A percentile compares a stretch with the other conserved stretches of the same genome.
These are phyloP conservation scores for Chlorodrepanis virens DNA, from an alignment of 2,113 vertebrate species.

Conservation along the genomic window DNA sequence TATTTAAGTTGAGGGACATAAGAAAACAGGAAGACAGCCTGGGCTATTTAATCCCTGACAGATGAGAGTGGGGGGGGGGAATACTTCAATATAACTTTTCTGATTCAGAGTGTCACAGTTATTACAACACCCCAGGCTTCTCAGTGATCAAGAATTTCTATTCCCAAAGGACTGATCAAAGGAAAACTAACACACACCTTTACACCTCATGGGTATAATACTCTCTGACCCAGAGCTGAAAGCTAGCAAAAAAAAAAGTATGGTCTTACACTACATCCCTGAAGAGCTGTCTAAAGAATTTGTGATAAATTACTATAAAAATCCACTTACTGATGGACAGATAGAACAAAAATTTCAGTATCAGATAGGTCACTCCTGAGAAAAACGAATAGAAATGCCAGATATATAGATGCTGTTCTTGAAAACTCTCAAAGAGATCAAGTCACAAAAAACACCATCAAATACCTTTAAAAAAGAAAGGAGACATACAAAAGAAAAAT, in stretches of 20 bases:
- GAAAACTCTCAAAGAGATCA: neutral
- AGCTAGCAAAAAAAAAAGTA: neutral
- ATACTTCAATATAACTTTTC: neutral
- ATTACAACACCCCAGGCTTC: neutral
- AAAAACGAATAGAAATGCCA: neutral
- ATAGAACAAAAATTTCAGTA: neutral
- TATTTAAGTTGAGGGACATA: neutral
- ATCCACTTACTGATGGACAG: neutral
- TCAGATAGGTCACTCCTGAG: neutral
- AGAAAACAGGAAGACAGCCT: neutral
- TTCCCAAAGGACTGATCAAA: neutral
- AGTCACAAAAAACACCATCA: neutral
- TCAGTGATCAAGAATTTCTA: neutral
- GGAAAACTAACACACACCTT: neutral
- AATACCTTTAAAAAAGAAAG: neutral
- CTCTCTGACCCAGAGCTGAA: neutral
- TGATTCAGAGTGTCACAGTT: neutral
- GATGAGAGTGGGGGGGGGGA: rapidly evolving
- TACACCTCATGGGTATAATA: neutral
- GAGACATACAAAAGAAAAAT: neutral
- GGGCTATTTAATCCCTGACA: neutral
- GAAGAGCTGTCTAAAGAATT: neutral
- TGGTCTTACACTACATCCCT: neutral
- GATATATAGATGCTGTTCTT: neutral
- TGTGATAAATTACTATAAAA: neutral